These are phyloP conservation scores for Poeciliopsis presidionis DNA, from an alignment of 2,797 vertebrate genomes.

Conservation along the genomic window DNA sequence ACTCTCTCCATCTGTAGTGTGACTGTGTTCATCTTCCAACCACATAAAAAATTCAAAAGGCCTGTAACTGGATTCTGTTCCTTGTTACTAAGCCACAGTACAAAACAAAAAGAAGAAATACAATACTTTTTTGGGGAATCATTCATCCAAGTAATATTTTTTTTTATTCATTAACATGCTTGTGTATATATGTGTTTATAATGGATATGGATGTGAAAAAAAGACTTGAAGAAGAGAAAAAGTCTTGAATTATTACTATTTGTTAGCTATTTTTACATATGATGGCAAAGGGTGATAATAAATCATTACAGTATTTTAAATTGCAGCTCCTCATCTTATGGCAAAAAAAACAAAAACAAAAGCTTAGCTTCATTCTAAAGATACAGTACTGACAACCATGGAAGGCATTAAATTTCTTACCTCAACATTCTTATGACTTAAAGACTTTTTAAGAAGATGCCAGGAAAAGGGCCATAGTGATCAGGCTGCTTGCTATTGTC, in stretches of 20 bases:
- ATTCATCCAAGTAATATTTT: background rate
- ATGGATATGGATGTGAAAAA: background rate
- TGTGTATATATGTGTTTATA: background rate
- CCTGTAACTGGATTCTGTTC: conserved; percentile 79
- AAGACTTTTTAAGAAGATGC: background rate
- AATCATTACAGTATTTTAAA: background rate
- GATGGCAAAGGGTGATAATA: background rate
- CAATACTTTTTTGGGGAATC: conserved; percentile 18
- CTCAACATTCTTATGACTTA: background rate
- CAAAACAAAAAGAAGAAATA: conserved; percentile 70
- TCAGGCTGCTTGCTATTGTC: background rate
- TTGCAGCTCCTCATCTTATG: background rate
- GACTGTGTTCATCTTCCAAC: conserved; percentile 76
- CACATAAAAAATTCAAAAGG: conserved; percentile 82
- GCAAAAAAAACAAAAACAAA: background rate
- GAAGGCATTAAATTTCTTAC: background rate
- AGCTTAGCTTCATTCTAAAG: background rate
- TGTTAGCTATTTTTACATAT: background rate
- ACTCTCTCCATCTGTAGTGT: conserved; percentile 71
- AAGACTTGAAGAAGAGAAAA: background rate
- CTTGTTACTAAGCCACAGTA: conserved; percentile 78
- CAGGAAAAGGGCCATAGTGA: background rate
- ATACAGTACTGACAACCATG: background rate
- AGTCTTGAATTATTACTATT: background rate
- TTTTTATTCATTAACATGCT: background rate